Evolutionary conservation across 2,797 vertebrate species (phyloP).

Genomic region (Channallabes apus): DNA sequence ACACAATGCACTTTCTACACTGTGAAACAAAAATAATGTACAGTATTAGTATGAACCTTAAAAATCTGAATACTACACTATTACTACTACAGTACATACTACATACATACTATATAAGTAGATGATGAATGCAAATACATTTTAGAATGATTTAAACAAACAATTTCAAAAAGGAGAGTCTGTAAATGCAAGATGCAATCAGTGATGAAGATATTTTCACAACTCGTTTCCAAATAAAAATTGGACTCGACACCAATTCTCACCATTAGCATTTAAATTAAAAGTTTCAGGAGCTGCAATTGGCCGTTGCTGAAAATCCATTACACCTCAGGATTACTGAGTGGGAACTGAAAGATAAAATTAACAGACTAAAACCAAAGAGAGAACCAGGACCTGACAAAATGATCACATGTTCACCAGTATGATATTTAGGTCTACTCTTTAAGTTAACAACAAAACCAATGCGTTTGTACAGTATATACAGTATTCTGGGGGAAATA

Average conservation of each 20-base stretch:
- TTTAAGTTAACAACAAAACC: background rate
- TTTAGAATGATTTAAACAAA: constrained; percentile 18
- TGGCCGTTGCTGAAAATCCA: constrained; percentile 8
- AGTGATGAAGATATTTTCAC: constrained; percentile 18
- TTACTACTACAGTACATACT: too few relatives aligned
- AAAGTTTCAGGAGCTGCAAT: background rate
- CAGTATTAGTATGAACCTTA: background rate
- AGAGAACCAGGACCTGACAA: constrained; percentile 26
- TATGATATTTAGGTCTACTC: background rate
- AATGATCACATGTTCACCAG: background rate
- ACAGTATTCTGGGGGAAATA: background rate
- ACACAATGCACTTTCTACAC: background rate
- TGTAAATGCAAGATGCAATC: background rate
- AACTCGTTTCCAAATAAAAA: background rate
- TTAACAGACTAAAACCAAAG: constrained; percentile 3
- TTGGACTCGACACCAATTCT: background rate
- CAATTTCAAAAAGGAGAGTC: background rate
- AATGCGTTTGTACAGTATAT: background rate
- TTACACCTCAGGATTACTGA: constrained; percentile 21
- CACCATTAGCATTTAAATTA: background rate
- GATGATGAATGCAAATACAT: constrained; percentile 20
- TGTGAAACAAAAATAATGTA: background rate
- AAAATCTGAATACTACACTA: too few relatives aligned
- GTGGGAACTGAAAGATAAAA: background rate
- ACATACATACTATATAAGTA: constrained; percentile 1